Percentiles rank a stretch among this genome's conserved stretches.
Evolutionary conservation across 2,797 vertebrate species (phyloP).

Genomic region (Myotis myotis): DNA sequence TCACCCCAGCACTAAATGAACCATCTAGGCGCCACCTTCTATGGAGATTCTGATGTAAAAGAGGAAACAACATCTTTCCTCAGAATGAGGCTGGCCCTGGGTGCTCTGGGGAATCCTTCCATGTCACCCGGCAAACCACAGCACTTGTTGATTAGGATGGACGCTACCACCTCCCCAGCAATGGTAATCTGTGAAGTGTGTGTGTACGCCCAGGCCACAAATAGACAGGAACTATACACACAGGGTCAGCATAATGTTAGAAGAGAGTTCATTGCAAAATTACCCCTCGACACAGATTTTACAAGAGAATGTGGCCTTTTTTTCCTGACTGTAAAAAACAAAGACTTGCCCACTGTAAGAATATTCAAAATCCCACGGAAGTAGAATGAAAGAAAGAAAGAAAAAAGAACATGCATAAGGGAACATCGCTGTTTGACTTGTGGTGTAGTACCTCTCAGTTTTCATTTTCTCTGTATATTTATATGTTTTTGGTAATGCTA

Average conservation of each 20-base stretch:
- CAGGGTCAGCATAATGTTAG: neutral
- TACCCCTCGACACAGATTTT: neutral
- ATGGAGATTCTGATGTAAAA: constrained; percentile 38
- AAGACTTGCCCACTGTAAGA: neutral
- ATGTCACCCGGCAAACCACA: neutral
- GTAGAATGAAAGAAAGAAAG: constrained; percentile 3
- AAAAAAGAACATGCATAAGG: neutral
- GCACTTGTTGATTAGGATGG: neutral
- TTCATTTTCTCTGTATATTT: constrained; percentile 5
- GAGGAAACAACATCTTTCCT: neutral
- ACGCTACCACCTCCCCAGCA: neutral
- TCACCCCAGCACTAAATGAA: neutral
- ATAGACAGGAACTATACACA: neutral
- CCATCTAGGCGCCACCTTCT: neutral
- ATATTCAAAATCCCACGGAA: neutral
- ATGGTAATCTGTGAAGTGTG: neutral
- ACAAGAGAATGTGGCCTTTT: neutral
- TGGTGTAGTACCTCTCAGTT: neutral
- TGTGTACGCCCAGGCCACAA: neutral
- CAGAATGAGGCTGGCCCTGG: neutral
- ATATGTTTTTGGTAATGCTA: neutral
- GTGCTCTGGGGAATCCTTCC: neutral
- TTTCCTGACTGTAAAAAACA: constrained; percentile 12
- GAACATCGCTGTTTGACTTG: neutral
- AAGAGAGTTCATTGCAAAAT: neutral